Evolutionary conservation across 1,140 invertebrate genomes (phyloP), one percentile per base, ranked within the genome.

Genomic region (Nomia melanderi): DNA sequence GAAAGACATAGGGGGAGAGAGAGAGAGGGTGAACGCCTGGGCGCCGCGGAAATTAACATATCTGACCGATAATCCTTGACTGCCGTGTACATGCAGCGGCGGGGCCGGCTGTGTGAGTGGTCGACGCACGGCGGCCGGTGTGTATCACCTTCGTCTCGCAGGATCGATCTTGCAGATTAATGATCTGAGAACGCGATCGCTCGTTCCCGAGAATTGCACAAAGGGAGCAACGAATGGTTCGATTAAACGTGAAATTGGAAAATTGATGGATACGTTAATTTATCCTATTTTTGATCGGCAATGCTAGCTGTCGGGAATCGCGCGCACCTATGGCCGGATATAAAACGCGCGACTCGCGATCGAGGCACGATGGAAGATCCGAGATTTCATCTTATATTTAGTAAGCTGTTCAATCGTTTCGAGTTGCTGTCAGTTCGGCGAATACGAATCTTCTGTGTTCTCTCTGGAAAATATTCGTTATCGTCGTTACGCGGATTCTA

Each of bases 11-110:
- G 20, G 23, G 54, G 17, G 67, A 17, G 12, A 33, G 54, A 50
- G 63, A 59, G 33, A 25, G 29, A 50, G 23, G 31, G 39, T 33
- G 56, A 56, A 29, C 62, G 20, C 41, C 20, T 25, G 39, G 81
- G 85, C 86, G 87, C 87, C 82, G 77, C 79, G 57, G 76, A 89
- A 90, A 91, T 91, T 90, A 91, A 89, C 90, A 91, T 90, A 91
- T 91, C 89, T 87, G 80, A 73, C 84, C 86, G 88, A 90, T 90
- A 90, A 83, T 82, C 87, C 64, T 75, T 78, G 79, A 87, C 85
- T 81, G 79, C 82, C 79, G 77, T 81, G 85, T 86, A 79, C 71
- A 82, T 79, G 39, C 36, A 75, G 29, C 23, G 29, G 17, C 17
- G 33, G 8, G 17, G 3, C 36, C 20, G 44, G 25, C 27, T 39